Evolutionary conservation across 2,113 vertebrate species (phyloP), one percentile per base, ranked within the genome.

Genomic region (Forbesichthys agassizii): DNA sequence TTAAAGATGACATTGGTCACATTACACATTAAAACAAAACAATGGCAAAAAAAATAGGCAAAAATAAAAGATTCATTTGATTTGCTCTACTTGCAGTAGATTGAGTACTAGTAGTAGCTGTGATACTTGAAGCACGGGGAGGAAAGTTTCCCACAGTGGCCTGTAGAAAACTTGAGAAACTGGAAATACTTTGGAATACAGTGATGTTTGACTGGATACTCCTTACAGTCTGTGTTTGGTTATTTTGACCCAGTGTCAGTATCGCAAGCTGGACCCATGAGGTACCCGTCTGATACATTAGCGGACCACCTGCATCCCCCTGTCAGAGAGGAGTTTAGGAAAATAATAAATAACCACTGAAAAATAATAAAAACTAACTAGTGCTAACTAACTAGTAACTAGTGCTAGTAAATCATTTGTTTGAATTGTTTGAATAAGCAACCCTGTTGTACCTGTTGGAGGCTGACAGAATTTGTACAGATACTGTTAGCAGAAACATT

Each of bases 191-290:
- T 52, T 52, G 10, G 49, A 52, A 52, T 10, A 14, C 10, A 10
- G 49, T 52, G 13, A 52, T 52, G 49, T 52, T 52, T 3, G 11
- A 4, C 13, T 8, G 49, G 4, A 11, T 11, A 12, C 9, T 14
- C 9, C 49, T 52, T 14, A 12, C 49, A 12, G 13, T 4, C 10
- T 1, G 5, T 52, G 51, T 55, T 11, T 2, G 8, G 47, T 63
- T 69, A 49, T 36, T 63, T 52, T 5, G 14, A 9, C 53, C 33
- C 2, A 63, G 8, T 12, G 52, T 27, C 3, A 91, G 13, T 52
- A 89, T 83, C 0, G 60, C 86, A 0, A 67, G 68, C 75, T 90
- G 87, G 66, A 77, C 77, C 89, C 88, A 91, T 0, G 62, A 66
- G 1, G 8, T 13, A 1, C 4, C 57, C 63, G 42, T 6, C 52